These are phyloP conservation scores for Cryptoblepharus egeriae DNA, from an alignment of 2,797 vertebrate genomes.

Conservation along the genomic window DNA sequence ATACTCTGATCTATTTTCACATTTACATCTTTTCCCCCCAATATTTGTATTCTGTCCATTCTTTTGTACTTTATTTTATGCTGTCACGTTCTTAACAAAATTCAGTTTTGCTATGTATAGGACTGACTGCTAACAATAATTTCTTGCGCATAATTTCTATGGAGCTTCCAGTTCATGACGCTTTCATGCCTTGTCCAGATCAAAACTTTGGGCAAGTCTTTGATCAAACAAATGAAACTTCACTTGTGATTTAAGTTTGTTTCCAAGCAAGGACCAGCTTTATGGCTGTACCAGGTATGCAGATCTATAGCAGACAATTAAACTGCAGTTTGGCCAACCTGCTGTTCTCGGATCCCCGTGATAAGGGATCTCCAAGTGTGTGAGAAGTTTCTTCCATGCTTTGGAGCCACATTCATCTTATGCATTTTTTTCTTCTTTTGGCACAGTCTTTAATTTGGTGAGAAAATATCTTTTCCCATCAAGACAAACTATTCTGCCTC, in stretches of 20 bases:
- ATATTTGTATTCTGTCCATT: no score
- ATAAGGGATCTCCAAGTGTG: not conserved
- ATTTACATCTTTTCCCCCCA: no score
- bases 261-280: not conserved
- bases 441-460: constrained; percentile 68
- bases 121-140: no score
- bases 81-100: no score
- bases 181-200: not conserved
- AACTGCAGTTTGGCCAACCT: not conserved
- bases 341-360: not conserved
- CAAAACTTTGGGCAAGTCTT: not conserved
- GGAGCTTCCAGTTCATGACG: not conserved
- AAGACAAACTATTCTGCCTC: constrained; percentile 18
- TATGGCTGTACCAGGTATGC: not conserved
- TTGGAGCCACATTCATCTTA: not conserved
- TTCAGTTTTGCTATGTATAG: no score
- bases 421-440: not conserved
- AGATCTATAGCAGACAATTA: not conserved
- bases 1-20: no score
- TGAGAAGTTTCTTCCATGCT: not conserved
- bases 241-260: not conserved
- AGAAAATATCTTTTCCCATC: constrained; percentile 70
- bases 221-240: not conserved
- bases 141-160: no score
- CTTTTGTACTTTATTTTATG: no score